These are phyloP conservation scores for Amphipoea oculea DNA, from an alignment of 2,888 invertebrate species.

Conservation along the genomic window DNA sequence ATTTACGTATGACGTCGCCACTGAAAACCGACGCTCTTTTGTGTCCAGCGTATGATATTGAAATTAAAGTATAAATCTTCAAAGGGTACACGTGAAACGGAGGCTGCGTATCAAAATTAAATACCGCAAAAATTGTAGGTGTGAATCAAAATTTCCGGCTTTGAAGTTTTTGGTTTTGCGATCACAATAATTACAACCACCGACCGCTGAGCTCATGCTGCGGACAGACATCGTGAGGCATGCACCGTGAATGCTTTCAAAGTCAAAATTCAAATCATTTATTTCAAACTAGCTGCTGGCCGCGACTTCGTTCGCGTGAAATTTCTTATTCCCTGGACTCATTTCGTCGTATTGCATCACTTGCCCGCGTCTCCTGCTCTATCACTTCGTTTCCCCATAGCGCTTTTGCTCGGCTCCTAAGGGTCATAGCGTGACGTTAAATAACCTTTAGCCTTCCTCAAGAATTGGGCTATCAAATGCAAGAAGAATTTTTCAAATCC, in stretches of 20 bases:
- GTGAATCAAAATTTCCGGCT: slow-evolving; percentile 19
- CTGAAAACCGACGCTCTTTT: slow-evolving; percentile 31
- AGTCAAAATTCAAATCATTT: too few relatives aligned
- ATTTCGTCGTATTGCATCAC: too few relatives aligned
- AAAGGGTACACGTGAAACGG: slow-evolving; percentile 9
- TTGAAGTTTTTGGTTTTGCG: background rate
- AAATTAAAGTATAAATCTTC: slow-evolving; percentile 33
- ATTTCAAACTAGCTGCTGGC: too few relatives aligned
- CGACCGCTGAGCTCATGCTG: background rate
- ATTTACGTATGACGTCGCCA: background rate
- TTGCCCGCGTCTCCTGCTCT: too few relatives aligned
- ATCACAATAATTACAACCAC: background rate
- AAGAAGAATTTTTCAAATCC: too few relatives aligned
- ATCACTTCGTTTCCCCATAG: too few relatives aligned
- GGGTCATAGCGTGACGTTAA: too few relatives aligned
- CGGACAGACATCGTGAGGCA: background rate
- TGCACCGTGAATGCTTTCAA: background rate
- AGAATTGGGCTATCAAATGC: too few relatives aligned
- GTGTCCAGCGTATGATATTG: slow-evolving; percentile 24
- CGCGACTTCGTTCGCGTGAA: too few relatives aligned
- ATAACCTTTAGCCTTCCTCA: too few relatives aligned
- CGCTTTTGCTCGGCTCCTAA: too few relatives aligned
- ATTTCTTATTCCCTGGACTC: too few relatives aligned
- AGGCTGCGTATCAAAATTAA: slow-evolving; percentile 38
- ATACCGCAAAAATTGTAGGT: slow-evolving; percentile 39